These are phyloP conservation scores for Cydia fagiglandana DNA, from an alignment of 1,140 invertebrate genomes.

Conservation along the genomic window DNA sequence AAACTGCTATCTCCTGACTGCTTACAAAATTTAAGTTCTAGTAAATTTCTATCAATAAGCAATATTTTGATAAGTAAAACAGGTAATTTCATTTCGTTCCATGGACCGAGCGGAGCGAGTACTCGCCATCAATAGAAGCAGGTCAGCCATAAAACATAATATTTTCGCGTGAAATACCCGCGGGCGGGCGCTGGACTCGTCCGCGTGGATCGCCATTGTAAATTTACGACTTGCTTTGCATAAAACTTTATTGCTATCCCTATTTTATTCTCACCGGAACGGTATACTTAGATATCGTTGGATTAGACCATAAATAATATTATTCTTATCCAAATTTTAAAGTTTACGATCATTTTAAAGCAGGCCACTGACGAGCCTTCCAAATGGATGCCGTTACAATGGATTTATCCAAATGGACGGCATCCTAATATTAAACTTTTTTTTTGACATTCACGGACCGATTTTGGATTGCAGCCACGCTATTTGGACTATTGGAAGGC, in stretches of 20 bases:
- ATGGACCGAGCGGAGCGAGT: not conserved
- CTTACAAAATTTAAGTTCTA: no score
- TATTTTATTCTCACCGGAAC: not conserved
- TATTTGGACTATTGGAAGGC: no score
- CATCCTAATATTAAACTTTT: no score
- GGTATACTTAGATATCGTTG: not conserved
- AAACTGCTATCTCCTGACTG: no score
- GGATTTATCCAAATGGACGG: no score
- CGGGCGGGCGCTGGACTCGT: not conserved
- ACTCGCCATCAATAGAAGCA: not conserved
- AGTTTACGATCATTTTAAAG: no score
- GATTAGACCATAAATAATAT: not conserved
- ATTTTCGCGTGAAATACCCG: constrained; percentile 15
- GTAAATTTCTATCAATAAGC: no score
- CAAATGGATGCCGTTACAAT: no score
- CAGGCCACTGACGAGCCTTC: no score
- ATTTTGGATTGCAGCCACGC: no score
- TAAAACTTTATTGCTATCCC: constrained; percentile 21
- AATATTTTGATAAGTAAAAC: not conserved
- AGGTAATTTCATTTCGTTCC: not conserved
- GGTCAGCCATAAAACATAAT: constrained; percentile 25
- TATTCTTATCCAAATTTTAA: not conserved
- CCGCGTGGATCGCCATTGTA: constrained; percentile 19
- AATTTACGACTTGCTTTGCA: constrained; percentile 26
- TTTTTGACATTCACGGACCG: no score